Conservation (phyloP, 2,113 vertebrate genomes). For the Micromys minutus region DNA sequence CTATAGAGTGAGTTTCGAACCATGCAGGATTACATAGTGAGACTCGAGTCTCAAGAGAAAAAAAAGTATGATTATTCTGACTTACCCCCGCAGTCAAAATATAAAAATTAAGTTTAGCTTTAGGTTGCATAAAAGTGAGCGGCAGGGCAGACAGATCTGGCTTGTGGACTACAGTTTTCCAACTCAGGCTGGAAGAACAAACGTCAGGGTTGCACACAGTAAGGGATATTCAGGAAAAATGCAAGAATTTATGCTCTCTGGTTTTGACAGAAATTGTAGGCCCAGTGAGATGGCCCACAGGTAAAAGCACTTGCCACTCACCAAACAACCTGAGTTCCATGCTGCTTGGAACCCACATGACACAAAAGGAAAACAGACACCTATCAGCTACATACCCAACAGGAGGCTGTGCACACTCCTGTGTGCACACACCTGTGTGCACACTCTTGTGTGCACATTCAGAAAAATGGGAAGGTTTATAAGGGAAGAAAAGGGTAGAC, state of each 20-base stretch:
- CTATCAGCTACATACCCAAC: not conserved
- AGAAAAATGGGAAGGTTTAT: not conserved
- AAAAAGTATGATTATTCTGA: not conserved
- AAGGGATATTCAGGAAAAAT: not conserved
- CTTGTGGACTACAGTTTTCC: not conserved
- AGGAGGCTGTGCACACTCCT: not conserved
- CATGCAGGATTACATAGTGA: not conserved
- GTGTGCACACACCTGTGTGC: too few relatives aligned
- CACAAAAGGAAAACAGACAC: too few relatives aligned
- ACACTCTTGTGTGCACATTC: not conserved
- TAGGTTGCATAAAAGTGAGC: not conserved
- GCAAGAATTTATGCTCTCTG: not conserved
- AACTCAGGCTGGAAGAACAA: slow-evolving; percentile 30
- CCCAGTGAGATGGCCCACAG: not conserved
- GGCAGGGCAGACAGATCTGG: not conserved
- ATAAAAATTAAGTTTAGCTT: not conserved
- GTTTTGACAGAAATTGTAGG: not conserved
- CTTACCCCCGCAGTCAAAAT: not conserved
- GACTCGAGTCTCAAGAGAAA: not conserved
- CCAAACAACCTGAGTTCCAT: not conserved
- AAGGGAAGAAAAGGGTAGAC: not conserved
- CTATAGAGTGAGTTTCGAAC: not conserved
- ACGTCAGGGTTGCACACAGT: not conserved
- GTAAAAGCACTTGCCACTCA: not conserved
- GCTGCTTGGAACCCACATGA: not conserved